phyloP scores from a whole-genome alignment of 2,113 vertebrate species.

The Terrapene triunguis region DNA sequence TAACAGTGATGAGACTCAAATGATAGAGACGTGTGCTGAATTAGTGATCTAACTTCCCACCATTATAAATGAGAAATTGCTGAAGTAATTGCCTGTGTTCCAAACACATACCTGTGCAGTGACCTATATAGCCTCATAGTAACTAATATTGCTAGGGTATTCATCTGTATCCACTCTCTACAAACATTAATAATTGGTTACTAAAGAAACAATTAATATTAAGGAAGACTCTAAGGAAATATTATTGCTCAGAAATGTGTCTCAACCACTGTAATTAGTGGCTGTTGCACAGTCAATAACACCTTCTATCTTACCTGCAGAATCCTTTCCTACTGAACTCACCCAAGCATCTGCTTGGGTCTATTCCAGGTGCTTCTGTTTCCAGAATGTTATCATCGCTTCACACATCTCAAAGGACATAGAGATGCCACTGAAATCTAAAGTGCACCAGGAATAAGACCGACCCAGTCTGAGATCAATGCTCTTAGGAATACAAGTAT shows the following conservation, averaged over 20 bases:
- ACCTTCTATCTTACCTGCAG: background rate
- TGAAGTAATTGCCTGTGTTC: accelerated
- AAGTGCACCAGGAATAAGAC: background rate
- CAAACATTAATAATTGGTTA: slow-evolving; percentile 52
- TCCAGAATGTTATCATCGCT: background rate
- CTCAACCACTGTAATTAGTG: accelerated
- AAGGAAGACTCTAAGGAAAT: slow-evolving; percentile 6
- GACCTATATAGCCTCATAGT: background rate
- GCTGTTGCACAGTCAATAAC: background rate
- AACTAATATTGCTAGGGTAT: background rate
- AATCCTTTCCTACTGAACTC: background rate
- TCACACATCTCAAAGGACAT: background rate
- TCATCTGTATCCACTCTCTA: background rate
- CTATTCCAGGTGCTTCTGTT: background rate
- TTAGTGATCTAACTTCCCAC: background rate
- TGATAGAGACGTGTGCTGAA: background rate
- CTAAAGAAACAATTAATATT: background rate
- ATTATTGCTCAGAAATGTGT: accelerated
- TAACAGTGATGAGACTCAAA: accelerated
- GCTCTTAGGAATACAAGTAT: background rate
- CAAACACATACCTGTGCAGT: background rate
- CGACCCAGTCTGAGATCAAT: background rate
- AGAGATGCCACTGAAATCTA: background rate
- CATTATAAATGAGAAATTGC: background rate
- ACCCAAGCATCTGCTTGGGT: background rate